phyloP scores from a whole-genome alignment of 2,797 vertebrate genomes.

The Distichodus sexfasciatus region DNA sequence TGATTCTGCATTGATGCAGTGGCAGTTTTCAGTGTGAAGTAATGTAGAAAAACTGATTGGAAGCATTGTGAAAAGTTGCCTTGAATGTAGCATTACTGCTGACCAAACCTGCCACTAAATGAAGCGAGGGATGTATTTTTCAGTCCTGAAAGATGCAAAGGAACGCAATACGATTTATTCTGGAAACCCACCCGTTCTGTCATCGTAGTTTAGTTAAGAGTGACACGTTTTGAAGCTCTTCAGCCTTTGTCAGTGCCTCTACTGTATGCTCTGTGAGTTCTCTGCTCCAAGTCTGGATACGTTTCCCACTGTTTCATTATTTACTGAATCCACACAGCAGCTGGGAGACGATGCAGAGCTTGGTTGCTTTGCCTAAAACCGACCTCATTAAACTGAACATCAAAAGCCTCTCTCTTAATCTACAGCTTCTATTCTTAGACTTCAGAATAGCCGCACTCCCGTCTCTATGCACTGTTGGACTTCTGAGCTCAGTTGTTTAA shows the following conservation, averaged over 20 bases:
- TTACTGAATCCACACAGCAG: slow-evolving; percentile 17
- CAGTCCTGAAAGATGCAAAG: neutral
- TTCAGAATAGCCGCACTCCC: slow-evolving; percentile 10
- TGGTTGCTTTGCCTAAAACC: slow-evolving; percentile 15
- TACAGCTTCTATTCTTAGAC: slow-evolving; percentile 18
- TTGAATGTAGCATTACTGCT: neutral
- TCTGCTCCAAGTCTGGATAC: neutral
- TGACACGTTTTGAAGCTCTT: neutral
- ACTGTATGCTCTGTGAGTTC: neutral
- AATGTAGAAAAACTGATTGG: neutral
- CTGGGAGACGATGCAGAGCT: neutral
- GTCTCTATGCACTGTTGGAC: neutral
- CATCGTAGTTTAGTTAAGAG: neutral
- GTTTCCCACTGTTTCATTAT: slow-evolving; percentile 21
- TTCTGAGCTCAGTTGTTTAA: neutral
- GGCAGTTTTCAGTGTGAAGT: too few species aligned
- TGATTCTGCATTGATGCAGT: too few species aligned
- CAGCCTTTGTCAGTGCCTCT: neutral
- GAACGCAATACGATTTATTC: neutral
- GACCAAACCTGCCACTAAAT: neutral
- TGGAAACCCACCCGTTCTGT: neutral
- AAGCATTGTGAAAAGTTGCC: neutral
- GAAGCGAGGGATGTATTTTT: neutral
- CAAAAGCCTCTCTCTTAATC: slow-evolving; percentile 39
- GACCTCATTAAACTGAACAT: slow-evolving; percentile 43